Evolutionary conservation across 2,888 invertebrate species (phyloP).

Genomic region (Idaea aversata): DNA sequence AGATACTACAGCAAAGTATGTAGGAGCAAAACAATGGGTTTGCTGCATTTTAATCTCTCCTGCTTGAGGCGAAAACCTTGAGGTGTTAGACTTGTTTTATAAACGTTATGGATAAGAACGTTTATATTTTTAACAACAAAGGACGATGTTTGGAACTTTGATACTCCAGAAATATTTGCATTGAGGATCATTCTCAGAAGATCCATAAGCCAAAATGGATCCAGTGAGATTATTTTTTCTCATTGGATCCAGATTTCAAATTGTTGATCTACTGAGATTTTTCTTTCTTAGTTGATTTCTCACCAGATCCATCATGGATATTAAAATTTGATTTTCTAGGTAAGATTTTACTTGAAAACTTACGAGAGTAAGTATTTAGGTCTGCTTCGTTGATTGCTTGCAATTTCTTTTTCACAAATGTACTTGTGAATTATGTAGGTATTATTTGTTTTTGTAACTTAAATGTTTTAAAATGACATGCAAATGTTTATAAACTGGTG

Average conservation of each 20-base stretch:
- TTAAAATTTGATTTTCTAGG: too few relatives aligned
- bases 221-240: too few relatives aligned
- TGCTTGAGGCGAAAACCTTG: constrained; percentile 20
- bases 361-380: constrained; percentile 57
- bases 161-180: background rate
- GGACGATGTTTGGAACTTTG: background rate
- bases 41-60: constrained; percentile 22
- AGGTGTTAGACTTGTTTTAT: background rate
- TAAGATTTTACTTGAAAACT: constrained; percentile 32
- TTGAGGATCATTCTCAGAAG: background rate
- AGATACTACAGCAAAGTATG: constrained; percentile 20
- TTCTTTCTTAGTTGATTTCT: too few relatives aligned
- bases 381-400: constrained; percentile 46
- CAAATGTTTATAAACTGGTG: constrained; percentile 19
- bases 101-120: background rate
- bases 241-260: too few relatives aligned
- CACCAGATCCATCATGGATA: too few relatives aligned
- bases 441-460: background rate
- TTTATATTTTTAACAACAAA: background rate
- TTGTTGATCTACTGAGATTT: too few relatives aligned
- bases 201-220: constrained; percentile 21
- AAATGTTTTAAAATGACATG: constrained; percentile 39
- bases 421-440: too few relatives aligned
- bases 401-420: constrained; percentile 48
- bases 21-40: constrained; percentile 29